These are phyloP conservation scores for Epizoanthus illoricatus DNA, from an alignment of 92 coral and sea anemone genomes.

Conservation along the genomic window DNA sequence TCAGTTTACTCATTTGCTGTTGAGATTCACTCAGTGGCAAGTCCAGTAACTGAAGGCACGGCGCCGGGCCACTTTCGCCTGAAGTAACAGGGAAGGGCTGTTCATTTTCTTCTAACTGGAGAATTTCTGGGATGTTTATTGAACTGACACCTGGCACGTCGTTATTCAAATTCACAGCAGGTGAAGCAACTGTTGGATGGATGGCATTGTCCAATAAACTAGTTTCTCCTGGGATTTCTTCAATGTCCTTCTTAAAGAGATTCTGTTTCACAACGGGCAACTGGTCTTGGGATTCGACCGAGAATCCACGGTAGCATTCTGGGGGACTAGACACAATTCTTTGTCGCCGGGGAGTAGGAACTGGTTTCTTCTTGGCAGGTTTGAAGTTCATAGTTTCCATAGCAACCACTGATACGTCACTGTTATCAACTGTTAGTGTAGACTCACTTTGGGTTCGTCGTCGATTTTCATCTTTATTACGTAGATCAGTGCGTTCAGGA, in stretches of 20 bases:
- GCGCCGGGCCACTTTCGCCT: background rate
- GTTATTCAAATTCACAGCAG: background rate
- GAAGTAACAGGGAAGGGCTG: background rate
- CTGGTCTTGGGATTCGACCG: background rate
- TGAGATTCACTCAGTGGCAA: background rate
- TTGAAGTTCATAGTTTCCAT: background rate
- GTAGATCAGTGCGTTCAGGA: background rate
- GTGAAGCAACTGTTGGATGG: background rate
- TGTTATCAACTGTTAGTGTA: background rate
- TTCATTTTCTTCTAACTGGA: background rate
- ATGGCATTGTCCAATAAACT: background rate
- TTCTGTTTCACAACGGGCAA: background rate
- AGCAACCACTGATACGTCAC: background rate
- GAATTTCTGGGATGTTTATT: background rate
- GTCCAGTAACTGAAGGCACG: background rate
- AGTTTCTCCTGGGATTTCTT: background rate
- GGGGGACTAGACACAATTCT: background rate
- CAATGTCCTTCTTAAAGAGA: background rate
- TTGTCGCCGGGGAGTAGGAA: conserved; percentile 17
- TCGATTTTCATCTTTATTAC: background rate
- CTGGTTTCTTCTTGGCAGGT: conserved; percentile 14
- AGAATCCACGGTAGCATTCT: too few relatives aligned
- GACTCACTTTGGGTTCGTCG: background rate
- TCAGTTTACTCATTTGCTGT: background rate
- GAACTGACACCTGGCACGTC: background rate